Evolutionary conservation across 2,113 vertebrate genomes (phyloP).

Genomic region (Bujurquina vittata): DNA sequence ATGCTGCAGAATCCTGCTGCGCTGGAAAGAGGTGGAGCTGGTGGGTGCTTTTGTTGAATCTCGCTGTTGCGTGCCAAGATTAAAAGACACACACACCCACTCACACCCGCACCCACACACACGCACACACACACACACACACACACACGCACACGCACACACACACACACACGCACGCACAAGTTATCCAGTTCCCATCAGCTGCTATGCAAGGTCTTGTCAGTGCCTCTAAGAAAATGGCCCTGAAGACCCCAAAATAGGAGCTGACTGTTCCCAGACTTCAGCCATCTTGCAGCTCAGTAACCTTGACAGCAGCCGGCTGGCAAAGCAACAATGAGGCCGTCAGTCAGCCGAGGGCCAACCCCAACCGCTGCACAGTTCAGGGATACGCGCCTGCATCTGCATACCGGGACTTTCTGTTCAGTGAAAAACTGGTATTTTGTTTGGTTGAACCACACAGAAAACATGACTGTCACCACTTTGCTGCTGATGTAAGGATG

Average conservation of each 20-base stretch:
- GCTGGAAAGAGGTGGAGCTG: background rate
- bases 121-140: too few relatives aligned
- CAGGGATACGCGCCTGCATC: background rate
- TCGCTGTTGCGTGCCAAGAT: background rate
- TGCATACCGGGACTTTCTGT: background rate
- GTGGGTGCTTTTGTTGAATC: background rate
- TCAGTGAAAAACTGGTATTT: background rate
- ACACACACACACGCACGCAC: background rate
- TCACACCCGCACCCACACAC: background rate
- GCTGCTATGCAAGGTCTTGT: constrained; percentile 22
- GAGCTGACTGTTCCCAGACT: constrained; percentile 24
- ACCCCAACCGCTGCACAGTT: background rate
- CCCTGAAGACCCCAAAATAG: constrained; percentile 62
- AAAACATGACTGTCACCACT: background rate
- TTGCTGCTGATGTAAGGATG: background rate
- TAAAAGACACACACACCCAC: background rate
- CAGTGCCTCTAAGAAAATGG: constrained; percentile 38
- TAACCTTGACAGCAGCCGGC: constrained; percentile 44
- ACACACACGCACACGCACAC: constrained; percentile 20
- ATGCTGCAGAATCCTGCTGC: background rate
- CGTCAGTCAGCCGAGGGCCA: constrained; percentile 15
- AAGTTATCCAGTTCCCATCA: constrained; percentile 39
- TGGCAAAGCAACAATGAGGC: constrained; percentile 34
- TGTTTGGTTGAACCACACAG: background rate
- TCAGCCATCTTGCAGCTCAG: constrained; percentile 13